Evolutionary conservation across 2,797 vertebrate genomes (phyloP).

Genomic region (Poecile montanus): DNA sequence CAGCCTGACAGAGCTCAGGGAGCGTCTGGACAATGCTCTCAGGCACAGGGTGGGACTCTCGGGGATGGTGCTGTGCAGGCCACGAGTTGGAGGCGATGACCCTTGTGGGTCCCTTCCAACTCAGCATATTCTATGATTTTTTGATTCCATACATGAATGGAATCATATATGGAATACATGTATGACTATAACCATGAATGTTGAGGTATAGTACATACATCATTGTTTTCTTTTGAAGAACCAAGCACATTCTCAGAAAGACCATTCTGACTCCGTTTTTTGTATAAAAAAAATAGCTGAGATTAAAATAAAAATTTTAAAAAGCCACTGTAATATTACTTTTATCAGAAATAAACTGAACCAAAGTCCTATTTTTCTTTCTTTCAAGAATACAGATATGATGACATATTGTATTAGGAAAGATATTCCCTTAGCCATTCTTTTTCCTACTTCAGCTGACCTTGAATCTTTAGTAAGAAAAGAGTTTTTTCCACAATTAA

Average conservation of each 20-base stretch:
- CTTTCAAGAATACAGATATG: neutral
- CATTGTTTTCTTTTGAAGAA: neutral
- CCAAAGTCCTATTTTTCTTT: neutral
- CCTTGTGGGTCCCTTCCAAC: neutral
- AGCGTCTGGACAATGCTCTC: accelerated
- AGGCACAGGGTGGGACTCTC: neutral
- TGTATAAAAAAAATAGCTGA: neutral
- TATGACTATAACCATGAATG: neutral
- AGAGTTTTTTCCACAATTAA: neutral
- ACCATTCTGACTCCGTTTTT: neutral
- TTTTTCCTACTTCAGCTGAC: neutral
- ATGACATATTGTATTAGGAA: neutral
- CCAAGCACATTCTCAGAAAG: neutral
- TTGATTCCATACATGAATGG: neutral
- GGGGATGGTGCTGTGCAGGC: neutral
- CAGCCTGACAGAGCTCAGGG: neutral
- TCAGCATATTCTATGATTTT: neutral
- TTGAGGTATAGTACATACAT: neutral
- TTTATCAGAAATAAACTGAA: neutral
- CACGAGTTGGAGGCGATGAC: accelerated
- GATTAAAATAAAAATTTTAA: neutral
- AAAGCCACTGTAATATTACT: neutral
- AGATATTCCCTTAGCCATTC: neutral
- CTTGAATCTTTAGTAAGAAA: neutral
- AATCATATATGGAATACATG: neutral